phyloP scores from a whole-genome alignment of 1,140 invertebrate species.

The Drosophila sulfurigaster region DNA sequence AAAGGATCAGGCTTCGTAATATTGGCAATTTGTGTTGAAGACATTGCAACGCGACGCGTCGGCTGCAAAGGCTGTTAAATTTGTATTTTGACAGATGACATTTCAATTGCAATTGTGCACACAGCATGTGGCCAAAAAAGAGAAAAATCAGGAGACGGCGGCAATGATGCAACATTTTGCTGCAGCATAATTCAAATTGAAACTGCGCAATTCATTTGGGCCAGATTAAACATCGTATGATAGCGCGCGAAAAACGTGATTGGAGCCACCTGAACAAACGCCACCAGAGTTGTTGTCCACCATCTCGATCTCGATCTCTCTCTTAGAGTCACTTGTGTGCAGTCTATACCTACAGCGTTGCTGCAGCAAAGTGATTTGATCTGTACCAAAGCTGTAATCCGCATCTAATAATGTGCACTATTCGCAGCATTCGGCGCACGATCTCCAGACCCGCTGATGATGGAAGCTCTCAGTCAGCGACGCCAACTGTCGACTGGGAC shows the following conservation, averaged over 20 bases:
- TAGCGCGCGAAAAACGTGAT: conserved; percentile 75
- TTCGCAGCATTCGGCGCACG: conserved; percentile 76
- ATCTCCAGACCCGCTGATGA: conserved; percentile 44
- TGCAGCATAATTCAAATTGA: conserved; percentile 74
- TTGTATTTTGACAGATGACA: conserved; percentile 85
- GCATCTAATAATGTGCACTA: conserved; percentile 83
- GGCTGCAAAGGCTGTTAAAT: conserved; percentile 73
- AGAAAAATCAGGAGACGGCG: neutral
- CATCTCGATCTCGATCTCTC: neutral
- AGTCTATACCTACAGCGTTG: conserved; percentile 24
- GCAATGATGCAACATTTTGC: conserved; percentile 16
- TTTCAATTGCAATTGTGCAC: conserved; percentile 78
- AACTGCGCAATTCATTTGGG: conserved; percentile 80
- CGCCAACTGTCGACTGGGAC: conserved; percentile 47
- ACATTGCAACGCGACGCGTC: conserved; percentile 59
- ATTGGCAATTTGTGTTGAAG: conserved; percentile 8
- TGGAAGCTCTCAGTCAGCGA: conserved; percentile 29
- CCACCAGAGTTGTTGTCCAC: conserved; percentile 30
- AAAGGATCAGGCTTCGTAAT: neutral
- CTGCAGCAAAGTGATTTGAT: conserved; percentile 78
- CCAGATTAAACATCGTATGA: conserved; percentile 82
- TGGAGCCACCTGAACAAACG: conserved; percentile 77
- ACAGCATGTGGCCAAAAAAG: conserved; percentile 59
- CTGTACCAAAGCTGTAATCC: conserved; percentile 83
- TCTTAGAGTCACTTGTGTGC: neutral